Percentiles rank a stretch among this genome's conserved stretches.
Conservation (phyloP, 2,113 vertebrate species). For the Rhynchomys soricoides region DNA sequence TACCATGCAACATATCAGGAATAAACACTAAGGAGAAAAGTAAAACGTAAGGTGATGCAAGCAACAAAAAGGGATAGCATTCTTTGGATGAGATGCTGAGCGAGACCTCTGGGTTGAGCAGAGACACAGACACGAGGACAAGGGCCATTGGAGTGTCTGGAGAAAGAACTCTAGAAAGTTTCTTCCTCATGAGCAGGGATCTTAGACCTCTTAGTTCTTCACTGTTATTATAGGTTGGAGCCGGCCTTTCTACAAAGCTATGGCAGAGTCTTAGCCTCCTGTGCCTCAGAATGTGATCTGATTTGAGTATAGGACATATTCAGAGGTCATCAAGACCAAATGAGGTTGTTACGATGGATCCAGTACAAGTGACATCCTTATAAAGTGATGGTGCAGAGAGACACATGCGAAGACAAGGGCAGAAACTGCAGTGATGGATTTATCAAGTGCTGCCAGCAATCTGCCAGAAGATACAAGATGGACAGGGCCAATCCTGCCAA, state of each 20-base stretch:
- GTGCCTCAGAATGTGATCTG: not conserved
- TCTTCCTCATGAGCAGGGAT: not conserved
- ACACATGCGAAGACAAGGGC: not conserved
- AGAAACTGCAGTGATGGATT: not conserved
- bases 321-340: not conserved
- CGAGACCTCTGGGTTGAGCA: not conserved
- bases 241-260: not conserved
- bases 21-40: not conserved
- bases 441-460: not conserved
- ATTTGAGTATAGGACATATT: not conserved
- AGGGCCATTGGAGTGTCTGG: not conserved
- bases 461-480: not conserved
- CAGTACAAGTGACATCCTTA: not conserved
- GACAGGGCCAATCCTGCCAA: not conserved
- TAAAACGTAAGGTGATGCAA: not conserved
- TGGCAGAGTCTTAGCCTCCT: not conserved
- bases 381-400: not conserved
- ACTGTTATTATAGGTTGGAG: not conserved
- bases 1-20: not conserved
- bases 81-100: not conserved
- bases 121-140: not conserved
- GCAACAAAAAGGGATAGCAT: not conserved
- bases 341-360: not conserved
- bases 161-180: not conserved
- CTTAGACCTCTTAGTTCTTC: not conserved